A percentile compares a stretch with the other conserved stretches of the same genome.
Conservation (phyloP, 2,113 vertebrate species). For the Spea bombifrons region DNA sequence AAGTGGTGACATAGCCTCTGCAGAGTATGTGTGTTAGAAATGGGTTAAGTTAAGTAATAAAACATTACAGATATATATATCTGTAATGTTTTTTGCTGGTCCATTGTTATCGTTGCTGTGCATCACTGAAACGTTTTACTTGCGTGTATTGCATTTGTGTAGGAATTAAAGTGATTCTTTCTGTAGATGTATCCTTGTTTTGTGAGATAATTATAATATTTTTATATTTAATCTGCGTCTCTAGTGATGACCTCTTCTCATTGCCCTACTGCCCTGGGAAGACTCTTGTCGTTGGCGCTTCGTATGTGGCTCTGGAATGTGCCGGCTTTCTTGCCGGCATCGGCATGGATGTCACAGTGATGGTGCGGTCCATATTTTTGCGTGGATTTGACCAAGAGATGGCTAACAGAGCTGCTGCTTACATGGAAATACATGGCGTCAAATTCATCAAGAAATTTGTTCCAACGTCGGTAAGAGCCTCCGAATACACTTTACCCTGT, state of each 20-base stretch:
- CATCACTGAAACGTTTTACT: no score
- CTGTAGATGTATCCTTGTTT: no score
- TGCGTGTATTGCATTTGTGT: no score
- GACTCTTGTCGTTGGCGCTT: constrained; percentile 89
- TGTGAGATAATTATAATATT: no score
- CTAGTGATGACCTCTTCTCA: constrained; percentile 92
- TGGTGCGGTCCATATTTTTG: constrained; percentile 92
- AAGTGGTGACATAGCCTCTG: no score
- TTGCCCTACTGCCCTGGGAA: constrained; percentile 88
- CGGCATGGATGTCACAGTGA: constrained; percentile 87
- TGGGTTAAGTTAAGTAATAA: no score
- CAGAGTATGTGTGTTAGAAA: no score
- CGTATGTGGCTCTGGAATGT: constrained; percentile 93
- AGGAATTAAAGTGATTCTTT: no score
- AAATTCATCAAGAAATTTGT: constrained; percentile 85
- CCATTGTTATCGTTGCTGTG: no score
- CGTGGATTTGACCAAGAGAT: constrained; percentile 95
- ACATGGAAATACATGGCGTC: constrained; percentile 85
- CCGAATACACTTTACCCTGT: not conserved
- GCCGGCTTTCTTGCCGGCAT: constrained; percentile 89
- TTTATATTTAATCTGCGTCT: constrained; percentile 20
- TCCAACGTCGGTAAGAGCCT: constrained; percentile 73
- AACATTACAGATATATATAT: no score
- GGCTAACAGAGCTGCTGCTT: constrained; percentile 80
- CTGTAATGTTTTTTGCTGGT: no score